A percentile compares a stretch with the other conserved stretches of the same genome.
These are phyloP conservation scores for Drosophila tsacasi DNA, from an alignment of 1,140 invertebrate species.

Conservation along the genomic window DNA sequence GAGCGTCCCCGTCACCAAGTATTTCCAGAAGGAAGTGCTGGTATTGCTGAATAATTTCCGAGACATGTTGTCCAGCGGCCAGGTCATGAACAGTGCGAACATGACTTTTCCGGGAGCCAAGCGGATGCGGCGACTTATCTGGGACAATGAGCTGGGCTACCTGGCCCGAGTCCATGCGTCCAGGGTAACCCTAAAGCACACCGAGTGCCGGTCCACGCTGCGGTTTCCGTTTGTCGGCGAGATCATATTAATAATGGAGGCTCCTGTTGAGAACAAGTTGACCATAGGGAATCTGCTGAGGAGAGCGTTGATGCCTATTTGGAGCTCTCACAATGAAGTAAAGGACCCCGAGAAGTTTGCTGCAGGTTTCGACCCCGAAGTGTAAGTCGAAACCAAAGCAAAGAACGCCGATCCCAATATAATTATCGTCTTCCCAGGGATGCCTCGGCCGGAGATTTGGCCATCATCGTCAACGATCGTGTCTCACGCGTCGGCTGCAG, in stretches of 20 bases:
- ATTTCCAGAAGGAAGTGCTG: background rate
- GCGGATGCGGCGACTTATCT: conserved; percentile 66
- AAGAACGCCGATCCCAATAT: background rate
- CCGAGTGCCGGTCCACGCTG: conserved; percentile 32
- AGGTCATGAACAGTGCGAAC: background rate
- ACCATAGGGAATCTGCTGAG: conserved; percentile 5
- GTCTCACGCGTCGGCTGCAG: conserved; percentile 61
- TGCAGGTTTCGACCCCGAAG: background rate
- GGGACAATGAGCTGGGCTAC: conserved; percentile 66
- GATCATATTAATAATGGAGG: background rate
- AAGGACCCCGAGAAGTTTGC: conserved; percentile 28
- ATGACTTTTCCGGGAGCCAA: conserved; percentile 28
- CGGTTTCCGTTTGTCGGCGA: conserved; percentile 57
- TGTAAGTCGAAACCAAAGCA: conserved; percentile 8
- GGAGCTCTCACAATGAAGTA: conserved; percentile 7
- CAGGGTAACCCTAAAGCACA: conserved; percentile 52
- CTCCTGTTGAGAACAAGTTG: rapidly evolving
- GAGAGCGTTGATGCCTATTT: conserved; percentile 20
- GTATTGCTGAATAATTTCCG: conserved; percentile 21
- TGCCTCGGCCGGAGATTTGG: conserved; percentile 21
- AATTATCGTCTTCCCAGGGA: conserved; percentile 3
- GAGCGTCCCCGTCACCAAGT: conserved; percentile 30
- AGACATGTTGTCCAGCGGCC: conserved; percentile 44
- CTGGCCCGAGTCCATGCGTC: conserved; percentile 50
- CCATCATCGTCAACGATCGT: conserved; percentile 47